Base-by-base conservation (phyloP, 2,797 vertebrate genomes). In the Melanotaenia maccullochi region DNA sequence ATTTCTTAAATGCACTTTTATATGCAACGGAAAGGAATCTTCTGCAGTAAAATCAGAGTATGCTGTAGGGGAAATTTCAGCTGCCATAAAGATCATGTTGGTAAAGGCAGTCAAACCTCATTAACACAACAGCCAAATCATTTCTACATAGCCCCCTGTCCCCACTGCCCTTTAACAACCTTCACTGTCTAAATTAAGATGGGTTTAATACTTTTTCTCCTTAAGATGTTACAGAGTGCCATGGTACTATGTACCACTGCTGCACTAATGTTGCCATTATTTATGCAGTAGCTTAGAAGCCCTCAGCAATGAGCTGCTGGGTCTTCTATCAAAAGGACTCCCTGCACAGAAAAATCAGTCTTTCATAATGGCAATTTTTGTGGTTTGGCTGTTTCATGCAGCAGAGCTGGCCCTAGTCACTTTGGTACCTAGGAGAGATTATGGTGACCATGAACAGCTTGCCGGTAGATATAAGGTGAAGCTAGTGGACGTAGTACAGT, bases 191-290 rank as follows among this genome's bases (percentile, higher is more conserved):
- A 84, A 77, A 85, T 88, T 80, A 87, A 83, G 77, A 75, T 22
- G 52, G 55, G 42, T 68, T 85, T 28, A 72, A 71, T 84, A 42
- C 66, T 76, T 84, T 86, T 82, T 67, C 76, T 90, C 82, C 87
- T 85, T 81, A 80, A 76, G 77, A 72, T 76, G 76, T 76, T 87
- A 76, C 75, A 63, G 51, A 65, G 75, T 35, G n/a, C 62, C 3
- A n/a, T 70, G 63, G 64, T 55, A 28, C 61, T 71, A 67, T 72
- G 44, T 58, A 75, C 71, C 75, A 68, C 61, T 42, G 82, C 76
- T 66, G 72, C 70, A 49, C 71, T 81, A 84, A 89, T 81, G 70
- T 76, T 61, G 73, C 65, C 38, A 88, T 89, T 85, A 79, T 59
- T 87, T 87, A 87, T 60, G 78, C 66, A 38, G 71, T 18, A 76